Evolutionary conservation across 1,140 invertebrate species (phyloP), one percentile per base, ranked within the genome.

Genomic region (Drosophila ironensis): DNA sequence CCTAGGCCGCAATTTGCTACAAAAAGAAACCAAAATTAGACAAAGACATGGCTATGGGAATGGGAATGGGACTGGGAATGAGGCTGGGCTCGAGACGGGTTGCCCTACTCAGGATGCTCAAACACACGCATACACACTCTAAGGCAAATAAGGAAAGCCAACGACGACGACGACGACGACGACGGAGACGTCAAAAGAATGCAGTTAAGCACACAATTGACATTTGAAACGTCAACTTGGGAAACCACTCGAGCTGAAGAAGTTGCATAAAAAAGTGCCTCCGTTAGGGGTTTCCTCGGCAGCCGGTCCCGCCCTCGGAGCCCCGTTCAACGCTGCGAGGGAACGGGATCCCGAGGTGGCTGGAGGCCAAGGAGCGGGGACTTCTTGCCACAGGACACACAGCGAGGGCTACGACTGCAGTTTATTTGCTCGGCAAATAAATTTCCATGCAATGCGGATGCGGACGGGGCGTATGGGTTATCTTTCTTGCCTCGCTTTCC

Each of bases 131-230:
- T 44, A 56, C 44, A 67, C 52, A 60, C 19, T 52, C 33, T 22
- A 33, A 30, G 37, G 53, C 61, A 73, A 77, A 84, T 84, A 86
- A 74, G 80, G 70, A 84, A 84, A 73, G 57, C 46, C 77, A 64
- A 42, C 41, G 52, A 46, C 46, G 60, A 48, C 57, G 57, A 42
- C 41, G 52, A 46, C 46, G 60, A 48, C 57, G 57, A 44, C 53
- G 54, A 45, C 72, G 44, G 45, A 57, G 68, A 27, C 45, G 77
- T 84, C 81, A 75, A 84, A 84, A 86, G 87, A 77, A 88, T 84
- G 69, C 87, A 89, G 78, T 89, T 89, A 87, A 88, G 87, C 87
- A 84, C 75, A 89, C 87, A 89, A 89, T 89, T 89, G 87, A 88
- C 78, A 87, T 87, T 84, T 88, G 71, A 88, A 87, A 82, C 71